Base-by-base conservation (phyloP, 2,888 invertebrate genomes). In the Drosophila prostipennis region DNA sequence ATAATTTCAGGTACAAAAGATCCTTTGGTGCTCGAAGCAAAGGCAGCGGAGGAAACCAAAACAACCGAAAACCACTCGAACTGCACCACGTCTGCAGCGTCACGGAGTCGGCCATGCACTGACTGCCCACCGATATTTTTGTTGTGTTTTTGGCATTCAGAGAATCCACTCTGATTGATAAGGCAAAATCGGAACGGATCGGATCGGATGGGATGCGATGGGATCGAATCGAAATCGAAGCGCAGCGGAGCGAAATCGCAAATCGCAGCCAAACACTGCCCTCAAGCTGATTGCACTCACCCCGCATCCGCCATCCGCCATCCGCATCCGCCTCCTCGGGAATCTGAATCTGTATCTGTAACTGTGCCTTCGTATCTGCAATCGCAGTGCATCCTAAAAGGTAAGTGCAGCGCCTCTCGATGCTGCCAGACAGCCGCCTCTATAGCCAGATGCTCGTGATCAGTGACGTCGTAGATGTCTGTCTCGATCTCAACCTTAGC, bases 91-190 rank as follows among this genome's bases (percentile, higher is more conserved):
- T 80, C 80, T 89, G 79, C 81, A 78, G 75, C 68, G 77, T 64
- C 69, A 79, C 79, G 77, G 70, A 75, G 75, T 74, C 78, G 77
- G 83, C 54, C 63, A 71, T 87, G 79, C 83, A 87, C 89, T 87
- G 87, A 88, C 73, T 57, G 60, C 60, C 74, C 52, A 56, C 34
- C 49, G 72, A 64, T 71, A 49, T 48, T 64, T 64, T 57, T 59
- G 43, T 59, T 70, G 60, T 74, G 80, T 84, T 88, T 88, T 87
- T 87, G 89, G 85, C 87, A 85, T 73, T 75, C 52, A 65, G 65
- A 23, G 48, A 72, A 78, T 75, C 78, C 76, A 69, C 72, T 69
- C 75, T 65, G 80, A 83, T 83, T 82, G 82, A 83, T 83, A 83
- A 86, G 83, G 67, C 78, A 57, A 54, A 57, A 60, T 43, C 70